Percentiles rank a stretch among this genome's conserved stretches.
phyloP scores from a whole-genome alignment of 2,888 invertebrate species.

The Drosophila eohydei region DNA sequence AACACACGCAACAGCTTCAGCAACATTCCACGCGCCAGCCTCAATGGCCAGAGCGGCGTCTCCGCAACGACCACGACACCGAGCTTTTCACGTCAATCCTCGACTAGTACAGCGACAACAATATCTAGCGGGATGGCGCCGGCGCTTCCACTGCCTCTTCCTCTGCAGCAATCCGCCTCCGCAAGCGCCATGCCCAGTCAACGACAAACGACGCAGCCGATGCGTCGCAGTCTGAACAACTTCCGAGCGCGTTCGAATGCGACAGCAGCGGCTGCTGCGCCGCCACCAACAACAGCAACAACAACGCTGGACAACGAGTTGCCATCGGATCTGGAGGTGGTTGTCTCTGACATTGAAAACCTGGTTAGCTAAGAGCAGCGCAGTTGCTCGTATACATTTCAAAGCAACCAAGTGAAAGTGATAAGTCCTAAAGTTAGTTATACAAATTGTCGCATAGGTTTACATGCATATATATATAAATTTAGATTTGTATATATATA shows the following conservation, averaged over 20 bases:
- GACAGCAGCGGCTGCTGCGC: conserved; percentile 15
- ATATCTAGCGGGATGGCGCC: conserved; percentile 49
- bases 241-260: conserved; percentile 57
- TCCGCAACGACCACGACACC: conserved; percentile 54
- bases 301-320: conserved; percentile 69
- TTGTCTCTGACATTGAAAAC: conserved; percentile 84
- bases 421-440: conserved; percentile 81
- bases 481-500: conserved; percentile 60
- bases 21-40: conserved; percentile 84
- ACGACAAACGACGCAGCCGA: conserved; percentile 45
- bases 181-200: conserved; percentile 61
- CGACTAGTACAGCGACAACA: conserved; percentile 69
- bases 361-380: conserved; percentile 83
- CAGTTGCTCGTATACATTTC: conserved; percentile 40
- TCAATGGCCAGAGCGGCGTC: conserved; percentile 64
- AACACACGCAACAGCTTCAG: conserved; percentile 82
- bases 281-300: conserved; percentile 28
- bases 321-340: conserved; percentile 84
- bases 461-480: conserved; percentile 57
- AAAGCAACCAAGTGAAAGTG: conserved; percentile 79
- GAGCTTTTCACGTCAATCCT: conserved; percentile 70
- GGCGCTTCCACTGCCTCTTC: conserved; percentile 23
- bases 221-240: conserved; percentile 59
- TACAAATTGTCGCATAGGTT: conserved; percentile 79
- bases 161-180: conserved; percentile 69